Evolutionary conservation across 64 coral and sea anemone species (phyloP).

Genomic region (Stichodactyla helianthus): DNA sequence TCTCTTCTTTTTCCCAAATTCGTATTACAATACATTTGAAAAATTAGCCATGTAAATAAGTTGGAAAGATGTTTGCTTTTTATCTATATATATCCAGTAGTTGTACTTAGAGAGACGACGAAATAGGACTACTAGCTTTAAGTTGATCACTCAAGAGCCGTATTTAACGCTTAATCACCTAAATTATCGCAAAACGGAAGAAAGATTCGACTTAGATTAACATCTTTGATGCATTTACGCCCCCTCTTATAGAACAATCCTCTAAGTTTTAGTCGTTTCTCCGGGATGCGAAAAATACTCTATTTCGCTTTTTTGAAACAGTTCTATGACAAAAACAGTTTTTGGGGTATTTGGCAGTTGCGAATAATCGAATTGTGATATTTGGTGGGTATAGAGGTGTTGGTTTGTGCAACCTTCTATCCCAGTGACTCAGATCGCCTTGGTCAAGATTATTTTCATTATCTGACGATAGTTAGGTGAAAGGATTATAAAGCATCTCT

Average conservation of each 20-base stretch:
- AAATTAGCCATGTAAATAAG: neutral
- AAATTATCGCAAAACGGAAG: constrained; percentile 1
- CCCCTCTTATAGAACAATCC: neutral
- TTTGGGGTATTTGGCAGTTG: too few relatives aligned
- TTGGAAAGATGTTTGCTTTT: neutral
- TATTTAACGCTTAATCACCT: neutral
- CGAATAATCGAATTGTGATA: too few relatives aligned
- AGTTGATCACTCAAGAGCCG: neutral
- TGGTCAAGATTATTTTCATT: neutral
- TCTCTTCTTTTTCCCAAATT: neutral
- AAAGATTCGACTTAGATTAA: neutral
- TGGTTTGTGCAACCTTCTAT: neutral
- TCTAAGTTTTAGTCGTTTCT: neutral
- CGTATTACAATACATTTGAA: too few relatives aligned
- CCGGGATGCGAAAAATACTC: neutral
- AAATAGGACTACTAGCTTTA: neutral
- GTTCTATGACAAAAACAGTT: neutral
- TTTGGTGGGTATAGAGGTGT: neutral
- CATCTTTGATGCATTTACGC: neutral
- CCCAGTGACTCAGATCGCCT: neutral
- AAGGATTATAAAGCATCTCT: neutral
- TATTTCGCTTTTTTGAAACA: neutral
- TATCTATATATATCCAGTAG: neutral
- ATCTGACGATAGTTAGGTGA: neutral
- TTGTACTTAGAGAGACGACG: neutral